Evolutionary conservation across 2,797 vertebrate species (phyloP), one percentile per base, ranked within the genome.

Genomic region (Fundulus diaphanus): DNA sequence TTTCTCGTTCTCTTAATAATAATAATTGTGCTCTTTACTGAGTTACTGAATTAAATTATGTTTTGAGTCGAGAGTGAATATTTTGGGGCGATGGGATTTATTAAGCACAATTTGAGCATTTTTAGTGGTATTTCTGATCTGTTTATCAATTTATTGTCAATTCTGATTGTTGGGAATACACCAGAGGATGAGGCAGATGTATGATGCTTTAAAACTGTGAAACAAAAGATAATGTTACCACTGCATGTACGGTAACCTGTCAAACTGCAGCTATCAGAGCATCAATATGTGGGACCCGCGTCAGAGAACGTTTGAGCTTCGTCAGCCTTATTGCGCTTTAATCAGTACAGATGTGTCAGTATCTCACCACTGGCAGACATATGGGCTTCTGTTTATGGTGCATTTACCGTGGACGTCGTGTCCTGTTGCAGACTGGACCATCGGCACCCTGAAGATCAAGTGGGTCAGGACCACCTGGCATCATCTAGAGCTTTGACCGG

Each of bases 351-450:
- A 65, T 70, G 42, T 52, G 9, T 79, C 44, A 51, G 49, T 69
- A 68, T 83, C 37, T 74, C 9, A 2, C 61, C 3, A 46, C 40
- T 15, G 9, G 52, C 68, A 75, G 56, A 86, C 76, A 40, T 7
- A n/a, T 12, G 18, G 49, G 9, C 27, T 63, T 16, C 29, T 40
- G 33, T 76, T 65, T 52, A 49, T 78, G 67, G 15, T 31, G 24
- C 59, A 27, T 79, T 86, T 65, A 68, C 81, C n/a, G 35, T 31
- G 51, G 29, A 71, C 7, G 20, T 29, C 31, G 0, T 77, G 42
- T 79, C 57, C 63, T 77, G 68, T 83, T 88, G 22, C 79, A 95
- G 92, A 68, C 42, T 2, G 29, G 74, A 81, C 61, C 78, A 7
- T 46, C 73, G 75, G 42, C 59, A 65, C 71, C 68, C 80, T 78